These are phyloP conservation scores for Sylvia borin DNA, from an alignment of 2,797 vertebrate species.

Conservation along the genomic window DNA sequence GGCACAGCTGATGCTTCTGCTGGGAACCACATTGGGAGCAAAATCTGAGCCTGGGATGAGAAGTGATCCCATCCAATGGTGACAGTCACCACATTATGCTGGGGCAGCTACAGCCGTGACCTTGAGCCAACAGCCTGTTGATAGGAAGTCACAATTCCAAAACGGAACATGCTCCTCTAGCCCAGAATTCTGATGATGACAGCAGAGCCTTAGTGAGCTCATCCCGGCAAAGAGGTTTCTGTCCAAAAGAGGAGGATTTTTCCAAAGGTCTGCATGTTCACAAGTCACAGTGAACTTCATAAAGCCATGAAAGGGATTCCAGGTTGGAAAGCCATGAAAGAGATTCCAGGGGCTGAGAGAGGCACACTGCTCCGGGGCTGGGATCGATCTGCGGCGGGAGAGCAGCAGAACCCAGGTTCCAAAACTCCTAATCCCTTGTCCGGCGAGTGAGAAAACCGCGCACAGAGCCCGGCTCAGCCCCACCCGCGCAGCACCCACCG, in stretches of 20 bases:
- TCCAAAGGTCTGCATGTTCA: not conserved
- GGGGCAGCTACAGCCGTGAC: not conserved
- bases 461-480: not conserved
- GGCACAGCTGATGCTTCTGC: not conserved
- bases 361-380: not conserved
- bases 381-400: accelerated
- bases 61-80: accelerated
- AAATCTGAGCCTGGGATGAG: not conserved
- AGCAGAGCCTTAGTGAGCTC: not conserved
- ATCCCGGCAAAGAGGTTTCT: not conserved
- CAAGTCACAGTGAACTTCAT: not conserved
- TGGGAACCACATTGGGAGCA: not conserved
- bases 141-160: not conserved
- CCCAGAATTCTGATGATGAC: not conserved
- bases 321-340: not conserved
- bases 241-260: not conserved
- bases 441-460: not conserved
- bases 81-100: accelerated
- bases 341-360: not conserved
- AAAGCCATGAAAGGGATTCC: not conserved
- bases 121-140: not conserved
- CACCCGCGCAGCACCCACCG: not conserved
- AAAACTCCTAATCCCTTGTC: not conserved
- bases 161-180: not conserved
- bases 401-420: not conserved